phyloP scores from a whole-genome alignment of 2,888 invertebrate genomes.

The Endotricha flammealis region DNA sequence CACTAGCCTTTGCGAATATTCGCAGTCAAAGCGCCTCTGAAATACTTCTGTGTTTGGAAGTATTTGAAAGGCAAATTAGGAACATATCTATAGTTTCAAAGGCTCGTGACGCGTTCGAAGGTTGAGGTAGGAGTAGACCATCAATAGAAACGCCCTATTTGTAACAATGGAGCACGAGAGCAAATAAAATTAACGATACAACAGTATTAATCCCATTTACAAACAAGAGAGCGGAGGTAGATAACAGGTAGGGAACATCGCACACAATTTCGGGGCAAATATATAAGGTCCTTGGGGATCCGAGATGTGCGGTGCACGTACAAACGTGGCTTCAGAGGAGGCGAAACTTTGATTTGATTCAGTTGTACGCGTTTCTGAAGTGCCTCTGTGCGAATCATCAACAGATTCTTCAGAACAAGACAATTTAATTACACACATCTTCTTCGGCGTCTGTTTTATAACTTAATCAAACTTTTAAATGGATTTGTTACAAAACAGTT shows the following conservation, averaged over 20 bases:
- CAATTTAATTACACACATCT: constrained; percentile 3
- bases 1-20: constrained; percentile 67
- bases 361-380: constrained; percentile 16
- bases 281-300: constrained; percentile 41
- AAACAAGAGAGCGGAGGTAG: constrained; percentile 39
- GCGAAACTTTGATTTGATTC: constrained; percentile 32
- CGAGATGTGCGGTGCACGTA: constrained; percentile 21
- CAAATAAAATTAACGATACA: constrained; percentile 54
- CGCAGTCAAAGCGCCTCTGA: constrained; percentile 60
- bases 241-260: constrained; percentile 35
- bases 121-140: constrained; percentile 2
- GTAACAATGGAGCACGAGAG: constrained; percentile 32
- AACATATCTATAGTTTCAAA: constrained; percentile 52
- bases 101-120: constrained; percentile 13
- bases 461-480: no score
- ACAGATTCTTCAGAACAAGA: constrained; percentile 8
- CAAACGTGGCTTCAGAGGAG: constrained; percentile 16
- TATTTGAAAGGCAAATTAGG: constrained; percentile 75
- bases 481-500: no score
- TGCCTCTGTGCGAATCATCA: constrained; percentile 12
- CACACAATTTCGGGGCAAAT: constrained; percentile 50
- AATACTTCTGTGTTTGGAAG: constrained; percentile 68
- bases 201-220: constrained; percentile 48
- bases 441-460: not conserved
- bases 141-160: constrained; percentile 20